Conservation (phyloP, 2,797 vertebrate genomes). For the Alfaro cultratus region DNA sequence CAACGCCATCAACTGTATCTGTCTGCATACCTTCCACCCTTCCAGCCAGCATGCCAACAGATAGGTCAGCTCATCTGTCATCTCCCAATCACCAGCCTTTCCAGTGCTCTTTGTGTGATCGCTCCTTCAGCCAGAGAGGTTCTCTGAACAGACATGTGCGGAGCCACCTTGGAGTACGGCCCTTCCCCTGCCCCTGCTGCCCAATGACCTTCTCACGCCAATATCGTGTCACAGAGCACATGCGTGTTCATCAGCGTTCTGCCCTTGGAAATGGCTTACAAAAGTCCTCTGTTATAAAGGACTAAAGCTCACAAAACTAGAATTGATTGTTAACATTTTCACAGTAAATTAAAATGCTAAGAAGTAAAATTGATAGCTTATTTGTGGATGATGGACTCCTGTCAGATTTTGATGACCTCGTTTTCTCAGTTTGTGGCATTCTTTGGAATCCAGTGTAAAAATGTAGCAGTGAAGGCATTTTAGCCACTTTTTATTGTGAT, state of each 20-base stretch:
- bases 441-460: neutral
- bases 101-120: conserved; percentile 76
- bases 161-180: conserved; percentile 79
- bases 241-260: conserved; percentile 78
- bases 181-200: conserved; percentile 79
- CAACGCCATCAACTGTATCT: conserved; percentile 45
- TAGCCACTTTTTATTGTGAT: neutral
- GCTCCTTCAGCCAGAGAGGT: conserved; percentile 80
- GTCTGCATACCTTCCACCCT: conserved; percentile 37
- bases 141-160: conserved; percentile 81
- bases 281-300: conserved; percentile 43
- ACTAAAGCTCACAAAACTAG: neutral
- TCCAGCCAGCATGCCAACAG: conserved; percentile 28
- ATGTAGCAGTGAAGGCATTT: neutral
- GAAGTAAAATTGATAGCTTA: neutral
- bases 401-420: neutral
- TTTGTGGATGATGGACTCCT: neutral
- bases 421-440: neutral
- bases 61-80: conserved; percentile 41
- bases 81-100: conserved; percentile 57
- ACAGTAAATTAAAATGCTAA: neutral
- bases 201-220: conserved; percentile 83
- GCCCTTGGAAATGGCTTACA: conserved; percentile 34
- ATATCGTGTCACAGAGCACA: conserved; percentile 81
- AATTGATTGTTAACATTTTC: neutral